Base-by-base conservation (phyloP, 64 coral and sea anemone genomes). In the Pachyseris speciosa region DNA sequence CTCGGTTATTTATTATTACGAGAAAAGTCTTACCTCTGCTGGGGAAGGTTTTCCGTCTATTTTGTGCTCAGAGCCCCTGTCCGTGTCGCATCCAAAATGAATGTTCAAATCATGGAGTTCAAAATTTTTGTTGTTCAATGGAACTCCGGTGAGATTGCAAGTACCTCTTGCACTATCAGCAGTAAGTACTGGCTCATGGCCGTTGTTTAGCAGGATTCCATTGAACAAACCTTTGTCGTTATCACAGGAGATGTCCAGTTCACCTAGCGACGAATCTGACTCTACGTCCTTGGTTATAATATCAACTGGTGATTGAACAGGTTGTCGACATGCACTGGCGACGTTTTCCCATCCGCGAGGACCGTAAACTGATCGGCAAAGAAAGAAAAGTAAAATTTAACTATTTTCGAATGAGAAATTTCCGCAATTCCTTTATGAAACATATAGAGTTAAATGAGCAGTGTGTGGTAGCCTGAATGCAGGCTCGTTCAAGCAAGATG, bases 151-250 rank as follows among this genome's bases (percentile, higher is more conserved):
- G 20, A 81, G 33, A 26, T 81, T 81, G 17, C 77, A 81, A 39
- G 31, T 81, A 53, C 77, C 77, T 38, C 77, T 33, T 39, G 8
- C 20, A 39, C 25, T 24, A 22, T 81, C 77, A 24, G 53, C 77
- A 4, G 77, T 81, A 15, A 81, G 34, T 9, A 81, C 53, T 63
- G 77, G 77, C 4, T 42, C 52, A 36, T 61, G 55, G 40, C 77
- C 77, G 37, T 81, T 63, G 55, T 81, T 81, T 4, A 81, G 77
- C 52, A 81, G 77, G 9, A 81, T 81, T 26, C 77, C 77, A 63
- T 81, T 81, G 9, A 81, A 81, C 32, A 81, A 19, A 9, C 77
- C 77, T 81, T 81, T 60, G 3, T 81, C 52, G 36, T 81, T 81
- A 40, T 81, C 77, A 39, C 77, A 81, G 8, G 52, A 61, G 51